phyloP scores from a whole-genome alignment of 2,888 invertebrate genomes.

The Ophion obscuratus region DNA sequence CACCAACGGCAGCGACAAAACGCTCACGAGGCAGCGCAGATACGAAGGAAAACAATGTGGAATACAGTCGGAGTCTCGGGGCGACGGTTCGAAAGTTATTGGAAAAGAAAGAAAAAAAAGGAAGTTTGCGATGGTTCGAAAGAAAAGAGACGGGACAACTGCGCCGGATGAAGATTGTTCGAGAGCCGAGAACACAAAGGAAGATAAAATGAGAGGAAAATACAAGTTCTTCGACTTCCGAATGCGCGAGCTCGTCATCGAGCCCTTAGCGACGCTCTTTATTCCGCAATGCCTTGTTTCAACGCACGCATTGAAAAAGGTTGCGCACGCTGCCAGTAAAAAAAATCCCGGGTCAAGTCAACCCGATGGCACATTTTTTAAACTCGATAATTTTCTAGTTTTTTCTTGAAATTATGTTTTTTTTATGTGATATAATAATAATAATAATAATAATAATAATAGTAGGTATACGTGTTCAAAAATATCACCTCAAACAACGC shows the following conservation, averaged over 20 bases:
- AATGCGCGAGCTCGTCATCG: constrained; percentile 70
- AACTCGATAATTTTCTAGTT: background rate
- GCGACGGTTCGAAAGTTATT: constrained; percentile 17
- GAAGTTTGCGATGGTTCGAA: constrained; percentile 11
- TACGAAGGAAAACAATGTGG: constrained; percentile 19
- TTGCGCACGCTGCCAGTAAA: background rate
- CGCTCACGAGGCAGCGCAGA: constrained; percentile 38
- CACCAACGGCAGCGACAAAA: constrained; percentile 12
- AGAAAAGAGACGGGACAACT: constrained; percentile 36
- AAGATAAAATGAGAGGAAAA: constrained; percentile 26
- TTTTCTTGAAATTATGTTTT: background rate
- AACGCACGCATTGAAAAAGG: constrained; percentile 48
- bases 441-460: too few species aligned
- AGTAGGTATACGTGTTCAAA: background rate
- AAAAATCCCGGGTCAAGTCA: background rate
- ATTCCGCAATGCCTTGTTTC: constrained; percentile 76
- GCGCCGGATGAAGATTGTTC: constrained; percentile 47
- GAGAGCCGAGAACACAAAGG: constrained; percentile 42
- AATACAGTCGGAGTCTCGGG: constrained; percentile 4
- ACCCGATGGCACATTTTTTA: too few species aligned
- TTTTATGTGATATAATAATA: background rate
- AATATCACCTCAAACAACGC: background rate
- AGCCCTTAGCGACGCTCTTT: constrained; percentile 55
- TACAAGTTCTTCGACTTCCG: constrained; percentile 64
- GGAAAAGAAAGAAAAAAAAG: constrained; percentile 25